These are phyloP conservation scores for Rousettus leschenaultii DNA, from an alignment of 2,113 vertebrate species.

Conservation along the genomic window DNA sequence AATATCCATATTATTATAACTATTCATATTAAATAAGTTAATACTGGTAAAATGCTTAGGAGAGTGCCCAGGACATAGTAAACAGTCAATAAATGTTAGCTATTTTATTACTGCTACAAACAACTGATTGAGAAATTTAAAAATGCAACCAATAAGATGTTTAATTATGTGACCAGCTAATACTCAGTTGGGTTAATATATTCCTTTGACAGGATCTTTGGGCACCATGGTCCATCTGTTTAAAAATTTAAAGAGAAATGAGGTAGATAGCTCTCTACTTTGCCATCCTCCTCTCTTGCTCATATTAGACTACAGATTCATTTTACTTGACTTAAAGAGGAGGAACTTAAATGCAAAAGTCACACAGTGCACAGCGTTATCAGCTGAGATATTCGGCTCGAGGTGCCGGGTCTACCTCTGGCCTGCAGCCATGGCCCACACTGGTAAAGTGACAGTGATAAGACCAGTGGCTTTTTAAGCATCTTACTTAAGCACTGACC, in stretches of 20 bases:
- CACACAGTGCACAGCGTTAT: background rate
- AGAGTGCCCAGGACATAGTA: background rate
- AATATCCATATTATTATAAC: background rate
- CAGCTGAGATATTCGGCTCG: background rate
- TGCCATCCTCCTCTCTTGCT: background rate
- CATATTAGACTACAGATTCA: background rate
- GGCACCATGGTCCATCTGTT: background rate
- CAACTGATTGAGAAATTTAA: background rate
- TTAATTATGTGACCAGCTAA: background rate
- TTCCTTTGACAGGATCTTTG: background rate
- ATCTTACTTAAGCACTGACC: constrained; percentile 74
- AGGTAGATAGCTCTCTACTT: background rate
- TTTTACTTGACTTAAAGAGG: background rate
- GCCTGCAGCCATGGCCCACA: constrained; percentile 66
- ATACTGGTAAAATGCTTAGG: background rate
- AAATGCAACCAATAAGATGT: background rate
- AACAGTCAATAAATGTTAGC: background rate
- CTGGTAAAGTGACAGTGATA: constrained; percentile 70
- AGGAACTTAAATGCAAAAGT: constrained; percentile 38
- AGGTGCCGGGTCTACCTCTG: constrained; percentile 55
- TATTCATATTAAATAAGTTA: background rate
- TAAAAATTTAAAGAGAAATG: background rate
- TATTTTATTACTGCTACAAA: background rate
- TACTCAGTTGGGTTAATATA: background rate
- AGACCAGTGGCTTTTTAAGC: constrained; percentile 78